phyloP scores from a whole-genome alignment of 2,797 vertebrate genomes.

The Pantherophis alleghaniensis region DNA sequence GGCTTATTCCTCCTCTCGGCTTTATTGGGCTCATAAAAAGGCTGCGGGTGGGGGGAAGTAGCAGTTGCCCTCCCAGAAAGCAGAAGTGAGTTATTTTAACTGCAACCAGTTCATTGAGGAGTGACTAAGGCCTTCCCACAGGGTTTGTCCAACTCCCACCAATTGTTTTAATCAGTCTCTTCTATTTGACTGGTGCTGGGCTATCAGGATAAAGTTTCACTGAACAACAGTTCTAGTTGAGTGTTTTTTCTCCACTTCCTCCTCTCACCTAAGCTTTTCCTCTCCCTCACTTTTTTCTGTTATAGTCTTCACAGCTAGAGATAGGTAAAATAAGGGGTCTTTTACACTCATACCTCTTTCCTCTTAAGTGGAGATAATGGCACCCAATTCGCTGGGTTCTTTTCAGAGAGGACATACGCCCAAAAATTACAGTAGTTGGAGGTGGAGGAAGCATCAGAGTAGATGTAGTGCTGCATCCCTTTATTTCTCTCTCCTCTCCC shows the following conservation, averaged over 20 bases:
- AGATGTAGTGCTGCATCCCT: not conserved
- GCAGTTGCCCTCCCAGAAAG: constrained; percentile 50
- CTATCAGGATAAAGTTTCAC: not conserved
- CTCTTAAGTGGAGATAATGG: not conserved
- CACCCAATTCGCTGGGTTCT: not conserved
- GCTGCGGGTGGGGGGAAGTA: constrained; percentile 31
- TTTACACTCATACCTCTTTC: not conserved
- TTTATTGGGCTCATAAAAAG: constrained; percentile 17
- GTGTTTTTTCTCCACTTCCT: not conserved
- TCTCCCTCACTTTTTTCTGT: not conserved
- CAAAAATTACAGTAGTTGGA: not conserved
- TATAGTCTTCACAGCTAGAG: not conserved
- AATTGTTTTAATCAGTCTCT: not conserved
- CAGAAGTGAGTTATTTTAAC: not conserved
- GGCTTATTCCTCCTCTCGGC: constrained; percentile 29
- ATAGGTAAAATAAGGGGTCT: not conserved
- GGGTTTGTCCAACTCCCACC: not conserved
- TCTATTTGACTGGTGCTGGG: not conserved
- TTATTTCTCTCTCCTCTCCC: not conserved
- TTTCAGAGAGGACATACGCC: not conserved
- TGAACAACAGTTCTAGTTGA: constrained; percentile 5
- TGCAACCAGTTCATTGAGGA: not conserved
- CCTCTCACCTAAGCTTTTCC: not conserved
- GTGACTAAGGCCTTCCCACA: not conserved
- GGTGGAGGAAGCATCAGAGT: not conserved